These are phyloP conservation scores for Ameiurus melas DNA, from an alignment of 2,113 vertebrate species.

Conservation along the genomic window DNA sequence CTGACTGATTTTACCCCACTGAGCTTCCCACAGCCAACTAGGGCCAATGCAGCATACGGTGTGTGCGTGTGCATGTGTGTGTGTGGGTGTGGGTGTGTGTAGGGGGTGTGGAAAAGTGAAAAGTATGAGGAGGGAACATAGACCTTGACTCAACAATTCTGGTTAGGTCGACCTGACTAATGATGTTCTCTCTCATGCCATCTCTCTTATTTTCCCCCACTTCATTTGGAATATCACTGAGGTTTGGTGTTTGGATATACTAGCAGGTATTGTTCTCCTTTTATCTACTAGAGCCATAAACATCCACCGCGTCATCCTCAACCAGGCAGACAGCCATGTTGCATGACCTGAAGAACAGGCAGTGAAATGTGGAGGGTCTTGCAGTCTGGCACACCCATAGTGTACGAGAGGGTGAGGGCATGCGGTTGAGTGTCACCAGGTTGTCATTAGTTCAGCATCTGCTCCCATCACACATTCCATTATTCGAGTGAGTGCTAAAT, in stretches of 20 bases:
- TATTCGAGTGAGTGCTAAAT: slow-evolving; percentile 78
- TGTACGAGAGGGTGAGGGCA: slow-evolving; percentile 66
- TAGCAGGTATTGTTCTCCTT: slow-evolving; percentile 7
- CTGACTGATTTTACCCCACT: slow-evolving; percentile 80
- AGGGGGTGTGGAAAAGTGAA: too few relatives aligned
- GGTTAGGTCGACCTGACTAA: slow-evolving; percentile 13
- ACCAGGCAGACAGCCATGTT: not conserved
- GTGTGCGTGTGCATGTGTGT: slow-evolving; percentile 11
- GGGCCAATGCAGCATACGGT: slow-evolving; percentile 6
- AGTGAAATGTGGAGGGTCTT: slow-evolving; percentile 39
- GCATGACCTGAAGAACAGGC: slow-evolving; percentile 26
- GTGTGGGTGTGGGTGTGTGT: not conserved
- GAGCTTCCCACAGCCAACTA: slow-evolving; percentile 21
- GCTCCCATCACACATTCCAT: slow-evolving; percentile 84
- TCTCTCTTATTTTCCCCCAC: not conserved
- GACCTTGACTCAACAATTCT: slow-evolving; percentile 13
- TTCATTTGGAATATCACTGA: slow-evolving; percentile 15
- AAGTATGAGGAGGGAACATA: not conserved
- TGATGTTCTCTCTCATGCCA: not conserved
- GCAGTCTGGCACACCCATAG: slow-evolving; percentile 46
- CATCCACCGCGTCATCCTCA: slow-evolving; percentile 1
- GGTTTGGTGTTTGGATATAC: slow-evolving; percentile 30
- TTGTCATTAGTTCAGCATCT: slow-evolving; percentile 89
- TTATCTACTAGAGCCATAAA: slow-evolving; percentile 25
- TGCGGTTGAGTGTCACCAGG: slow-evolving; percentile 85